Evolutionary conservation across 2,113 vertebrate species (phyloP).

Genomic region (Cricetomys ansorgei): DNA sequence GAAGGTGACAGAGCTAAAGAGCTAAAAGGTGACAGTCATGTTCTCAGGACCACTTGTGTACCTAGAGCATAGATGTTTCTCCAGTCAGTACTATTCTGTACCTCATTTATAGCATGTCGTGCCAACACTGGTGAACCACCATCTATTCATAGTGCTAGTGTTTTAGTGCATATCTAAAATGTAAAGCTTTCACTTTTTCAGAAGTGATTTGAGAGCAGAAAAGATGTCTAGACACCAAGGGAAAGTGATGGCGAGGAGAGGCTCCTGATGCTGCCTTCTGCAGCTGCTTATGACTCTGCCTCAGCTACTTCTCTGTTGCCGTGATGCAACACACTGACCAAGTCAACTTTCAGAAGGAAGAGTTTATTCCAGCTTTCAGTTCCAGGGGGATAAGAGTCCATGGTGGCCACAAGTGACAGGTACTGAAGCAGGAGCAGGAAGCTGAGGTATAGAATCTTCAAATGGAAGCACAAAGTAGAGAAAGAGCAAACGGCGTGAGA

Average conservation of each 20-base stretch:
- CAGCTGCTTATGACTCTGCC: background rate
- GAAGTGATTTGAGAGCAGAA: background rate
- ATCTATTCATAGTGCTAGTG: background rate
- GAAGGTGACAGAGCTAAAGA: background rate
- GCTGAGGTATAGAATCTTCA: background rate
- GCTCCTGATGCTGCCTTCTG: background rate
- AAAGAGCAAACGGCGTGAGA: background rate
- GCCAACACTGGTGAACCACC: background rate
- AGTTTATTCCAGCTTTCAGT: background rate
- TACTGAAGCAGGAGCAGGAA: background rate
- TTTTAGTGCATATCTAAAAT: background rate
- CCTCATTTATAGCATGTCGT: background rate
- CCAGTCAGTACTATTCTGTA: accelerated
- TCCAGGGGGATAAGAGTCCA: background rate
- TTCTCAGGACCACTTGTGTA: background rate
- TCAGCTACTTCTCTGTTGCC: background rate
- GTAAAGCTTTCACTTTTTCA: background rate
- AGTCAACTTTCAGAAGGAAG: background rate
- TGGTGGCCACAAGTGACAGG: background rate
- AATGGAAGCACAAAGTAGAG: background rate
- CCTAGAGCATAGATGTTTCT: background rate
- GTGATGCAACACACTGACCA: background rate
- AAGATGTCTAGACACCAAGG: too few species aligned
- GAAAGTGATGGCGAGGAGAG: background rate
- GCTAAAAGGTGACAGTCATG: background rate